Base-by-base conservation (phyloP, 2,797 vertebrate genomes). In the Eulemur mongoz region DNA sequence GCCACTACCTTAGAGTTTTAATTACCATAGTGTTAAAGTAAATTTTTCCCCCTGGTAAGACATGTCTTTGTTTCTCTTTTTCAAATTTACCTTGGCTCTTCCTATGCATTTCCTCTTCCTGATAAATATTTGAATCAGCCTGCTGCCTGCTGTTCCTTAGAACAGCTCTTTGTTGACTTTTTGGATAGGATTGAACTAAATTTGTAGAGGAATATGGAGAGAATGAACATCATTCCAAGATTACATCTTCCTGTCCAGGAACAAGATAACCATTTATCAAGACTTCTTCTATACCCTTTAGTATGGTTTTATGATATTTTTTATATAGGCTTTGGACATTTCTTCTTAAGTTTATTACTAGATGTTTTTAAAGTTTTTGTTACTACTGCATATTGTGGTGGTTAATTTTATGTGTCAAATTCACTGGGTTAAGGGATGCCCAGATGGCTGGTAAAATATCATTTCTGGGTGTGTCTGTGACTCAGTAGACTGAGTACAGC, bases 341-440 rank as follows among this genome's bases (percentile, higher is more conserved):
- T 91, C 23, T 69, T 90, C 88, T 96, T 43, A 92, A 80, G 5
- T 89, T 87, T 95, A 69, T 79, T 83, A 79, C 52, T 95, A 91
- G 32, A 35, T 82, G 59, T 57, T 72, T 91, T 82, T 73, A n/a
- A 30, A 80, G 14, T 67, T 91, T 84, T 48, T 73, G 9, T 91
- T 82, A 27, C 8, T 73, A 40, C 20, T 76, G 18, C 14, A 30
- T 50, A 59, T 80, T 52, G 20, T 85, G 43, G 35, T 45, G 35
- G 45, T 13, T 50, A 40, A 45, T 50, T 30, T 32, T 78, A n/a
- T 69, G 2, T 73, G 65, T 63, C 48, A 70, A 43, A 13, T 72
- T 70, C 70, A 72, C 25, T 79, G n/a, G 18, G 2, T 15, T 50
- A 69, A 84, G 52, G 81, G 22, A 59, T 72, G 10, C n/a, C 7